Percentiles rank a stretch among this genome's conserved stretches.
Conservation (phyloP, 2,888 invertebrate genomes). For the Aphelenchoides bicaudatus region DNA sequence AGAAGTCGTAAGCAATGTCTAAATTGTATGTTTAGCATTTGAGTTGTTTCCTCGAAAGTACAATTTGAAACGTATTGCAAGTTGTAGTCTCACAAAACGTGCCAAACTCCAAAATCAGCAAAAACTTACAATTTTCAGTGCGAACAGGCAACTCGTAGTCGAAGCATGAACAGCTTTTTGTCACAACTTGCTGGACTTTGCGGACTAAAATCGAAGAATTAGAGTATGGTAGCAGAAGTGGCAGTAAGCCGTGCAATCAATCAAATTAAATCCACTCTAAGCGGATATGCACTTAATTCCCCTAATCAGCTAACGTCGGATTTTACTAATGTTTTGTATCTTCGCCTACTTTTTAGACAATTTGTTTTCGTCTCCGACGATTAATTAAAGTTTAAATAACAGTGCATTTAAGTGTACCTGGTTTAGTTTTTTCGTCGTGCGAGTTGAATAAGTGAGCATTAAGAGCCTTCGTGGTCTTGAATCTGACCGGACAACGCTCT, state of each 20-base stretch:
- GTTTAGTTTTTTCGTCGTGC: no score
- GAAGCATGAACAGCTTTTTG: not conserved
- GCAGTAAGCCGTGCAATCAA: no score
- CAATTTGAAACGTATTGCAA: no score
- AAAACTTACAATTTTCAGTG: conserved; percentile 5
- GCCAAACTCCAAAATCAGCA: not conserved
- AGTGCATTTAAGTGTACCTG: no score
- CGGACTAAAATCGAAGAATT: no score
- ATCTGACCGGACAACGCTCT: conserved; percentile 28
- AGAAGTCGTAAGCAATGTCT: conserved; percentile 12
- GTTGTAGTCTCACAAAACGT: no score
- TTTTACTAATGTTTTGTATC: not conserved
- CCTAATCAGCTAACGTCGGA: not conserved
- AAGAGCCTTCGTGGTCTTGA: conserved; percentile 25
- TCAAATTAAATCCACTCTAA: conserved; percentile 3
- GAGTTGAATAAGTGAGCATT: conserved; percentile 29
- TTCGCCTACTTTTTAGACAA: not conserved
- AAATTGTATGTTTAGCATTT: no score
- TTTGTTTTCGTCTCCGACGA: not conserved
- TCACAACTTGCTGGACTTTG: not conserved
- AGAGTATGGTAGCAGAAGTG: no score
- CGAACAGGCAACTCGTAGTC: conserved; percentile 9
- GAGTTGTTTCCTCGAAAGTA: no score
- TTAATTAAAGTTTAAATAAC: not conserved
- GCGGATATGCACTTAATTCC: not conserved